Evolutionary conservation across 1,140 invertebrate species (phyloP).

Genomic region (Drosophila sulfurigaster): DNA sequence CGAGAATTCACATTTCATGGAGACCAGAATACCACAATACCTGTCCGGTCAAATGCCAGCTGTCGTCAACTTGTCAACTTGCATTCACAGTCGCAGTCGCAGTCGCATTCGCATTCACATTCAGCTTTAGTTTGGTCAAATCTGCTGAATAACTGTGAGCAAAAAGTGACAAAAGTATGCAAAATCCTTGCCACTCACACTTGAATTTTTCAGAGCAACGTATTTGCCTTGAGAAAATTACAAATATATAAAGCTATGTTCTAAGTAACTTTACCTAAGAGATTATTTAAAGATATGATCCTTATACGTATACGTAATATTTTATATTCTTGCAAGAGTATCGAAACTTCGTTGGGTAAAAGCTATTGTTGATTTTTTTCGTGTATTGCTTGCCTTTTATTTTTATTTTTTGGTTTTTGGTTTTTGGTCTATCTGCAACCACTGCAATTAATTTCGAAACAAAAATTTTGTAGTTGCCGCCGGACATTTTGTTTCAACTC

Average conservation of each 20-base stretch:
- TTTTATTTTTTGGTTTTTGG: neutral
- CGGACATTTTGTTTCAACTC: conserved; percentile 67
- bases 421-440: conserved; percentile 42
- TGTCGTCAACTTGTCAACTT: conserved; percentile 29
- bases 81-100: neutral
- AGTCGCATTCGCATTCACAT: neutral
- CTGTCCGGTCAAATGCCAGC: conserved; percentile 33
- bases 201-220: neutral
- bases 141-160: neutral
- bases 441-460: conserved; percentile 77
- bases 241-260: too few relatives aligned
- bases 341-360: neutral
- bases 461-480: conserved; percentile 59
- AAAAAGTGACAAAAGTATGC: neutral
- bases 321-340: conserved; percentile 8
- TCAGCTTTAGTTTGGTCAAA: conserved; percentile 1
- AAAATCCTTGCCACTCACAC: neutral
- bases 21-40: conserved; percentile 11
- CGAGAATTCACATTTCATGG: conserved; percentile 17
- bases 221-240: too few relatives aligned
- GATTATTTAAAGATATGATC: too few relatives aligned
- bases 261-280: too few relatives aligned
- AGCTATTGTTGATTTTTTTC: conserved; percentile 6
- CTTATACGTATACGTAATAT: neutral
- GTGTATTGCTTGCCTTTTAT: neutral